Evolutionary conservation across 2,888 invertebrate genomes (phyloP), one percentile per base, ranked within the genome.

Genomic region (Cenopis cana): DNA sequence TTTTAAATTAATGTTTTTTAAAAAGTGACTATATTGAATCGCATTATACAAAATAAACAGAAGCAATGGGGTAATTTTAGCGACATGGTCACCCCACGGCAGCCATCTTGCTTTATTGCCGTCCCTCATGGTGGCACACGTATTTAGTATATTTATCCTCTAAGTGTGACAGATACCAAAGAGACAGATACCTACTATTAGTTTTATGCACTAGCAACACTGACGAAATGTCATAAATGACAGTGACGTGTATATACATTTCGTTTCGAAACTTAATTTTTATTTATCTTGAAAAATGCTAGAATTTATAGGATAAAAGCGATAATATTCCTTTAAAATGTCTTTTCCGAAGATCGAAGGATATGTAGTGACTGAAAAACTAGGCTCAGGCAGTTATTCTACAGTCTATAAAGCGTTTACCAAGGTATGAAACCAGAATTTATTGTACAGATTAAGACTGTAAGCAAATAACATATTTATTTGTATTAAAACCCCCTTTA

Each of bases 331-430:
- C 0, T 33, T n/a, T 33, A 77, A 81, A 78, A 94, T 94, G 94
- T 87, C 89, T 67, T 91, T 94, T 64, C 95, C 95, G 2, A 94
- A 93, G 73, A 93, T 96, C 74, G 95, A 95, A 60, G 96, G 96
- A 56, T 97, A 96, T 81, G 94, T 96, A 18, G 93, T 97, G 61
- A 94, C 96, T 4, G 96, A 96, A 79, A 96, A 95, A 87, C 93
- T 98, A 11, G 98, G 98, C 0, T 94, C 95, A 18, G 98, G 98
- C 1, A 97, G 97, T 76, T 98, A 97, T 89, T 97, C 98, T 0
- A 96, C 96, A 0, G 98, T 98, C 0, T 97, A 96, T 84, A 97
- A 97, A 89, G 97, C 97, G 0, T 94, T 94, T 73, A 94, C 94
- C 77, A 96, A 96, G 94, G 96, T 95, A 82, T 77, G 83, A 75